Conservation (phyloP, 2,797 vertebrate genomes). For the Takifugu rubripes region DNA sequence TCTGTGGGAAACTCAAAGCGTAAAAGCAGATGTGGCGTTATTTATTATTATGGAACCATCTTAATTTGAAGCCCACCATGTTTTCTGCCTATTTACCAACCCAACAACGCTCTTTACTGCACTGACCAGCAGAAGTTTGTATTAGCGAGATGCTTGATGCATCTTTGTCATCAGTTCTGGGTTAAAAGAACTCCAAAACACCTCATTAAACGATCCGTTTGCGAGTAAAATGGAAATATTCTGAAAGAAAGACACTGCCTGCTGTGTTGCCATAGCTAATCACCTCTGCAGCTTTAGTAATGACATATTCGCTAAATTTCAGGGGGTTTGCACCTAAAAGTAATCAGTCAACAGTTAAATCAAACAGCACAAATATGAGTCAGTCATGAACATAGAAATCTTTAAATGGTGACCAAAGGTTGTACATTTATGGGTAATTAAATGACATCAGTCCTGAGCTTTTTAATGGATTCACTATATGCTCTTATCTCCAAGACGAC, state of each 20-base stretch:
- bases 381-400: conserved; percentile 20
- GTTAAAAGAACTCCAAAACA: conserved; percentile 1
- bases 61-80: conserved; percentile 13
- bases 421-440: conserved; percentile 37
- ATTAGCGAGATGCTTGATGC: conserved; percentile 12
- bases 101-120: conserved; percentile 18
- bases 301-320: conserved; percentile 28
- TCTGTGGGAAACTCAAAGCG: too few species aligned
- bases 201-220: too few species aligned
- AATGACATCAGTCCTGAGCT: conserved; percentile 76
- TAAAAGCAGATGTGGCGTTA: too few species aligned
- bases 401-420: conserved; percentile 40
- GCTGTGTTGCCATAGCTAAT: conserved; percentile 22
- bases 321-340: too few species aligned
- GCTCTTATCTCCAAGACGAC: conserved; percentile 45
- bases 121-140: conserved; percentile 23
- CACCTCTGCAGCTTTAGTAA: conserved; percentile 29
- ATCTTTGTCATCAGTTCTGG: conserved; percentile 1
- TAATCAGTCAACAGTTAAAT: too few species aligned
- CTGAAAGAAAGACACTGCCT: neutral
- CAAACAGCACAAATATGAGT: too few species aligned
- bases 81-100: conserved; percentile 32
- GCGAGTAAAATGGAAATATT: too few species aligned
- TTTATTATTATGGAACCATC: too few species aligned
- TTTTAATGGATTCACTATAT: conserved; percentile 59